Conservation (phyloP, 2,888 invertebrate species). For the Xestobium rufovillosum region DNA sequence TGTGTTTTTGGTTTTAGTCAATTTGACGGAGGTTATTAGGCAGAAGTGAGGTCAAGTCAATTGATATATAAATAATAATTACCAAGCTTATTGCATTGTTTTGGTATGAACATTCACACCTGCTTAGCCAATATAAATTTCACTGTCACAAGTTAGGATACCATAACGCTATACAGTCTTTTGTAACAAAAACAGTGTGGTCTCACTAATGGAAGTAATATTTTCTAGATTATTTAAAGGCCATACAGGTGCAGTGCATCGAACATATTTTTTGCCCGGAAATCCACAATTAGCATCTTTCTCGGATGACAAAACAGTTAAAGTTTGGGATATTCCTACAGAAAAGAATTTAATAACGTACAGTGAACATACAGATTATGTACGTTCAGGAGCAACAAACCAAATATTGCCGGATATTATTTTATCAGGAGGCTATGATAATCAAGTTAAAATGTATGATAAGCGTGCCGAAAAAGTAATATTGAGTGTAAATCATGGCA, state of each 20-base stretch:
- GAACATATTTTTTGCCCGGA: constrained; percentile 73
- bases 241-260: constrained; percentile 71
- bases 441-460: constrained; percentile 82
- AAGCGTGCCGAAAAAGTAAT: constrained; percentile 63
- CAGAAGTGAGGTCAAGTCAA: too few relatives aligned
- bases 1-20: too few relatives aligned
- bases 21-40: too few relatives aligned
- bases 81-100: too few relatives aligned
- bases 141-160: too few relatives aligned
- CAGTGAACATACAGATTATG: constrained; percentile 69
- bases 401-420: constrained; percentile 68
- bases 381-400: constrained; percentile 76
- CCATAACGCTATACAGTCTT: too few relatives aligned
- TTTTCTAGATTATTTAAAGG: constrained; percentile 70
- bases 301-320: constrained; percentile 82
- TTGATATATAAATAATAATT: too few relatives aligned
- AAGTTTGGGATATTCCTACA: constrained; percentile 86
- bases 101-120: too few relatives aligned
- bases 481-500: constrained; percentile 74
- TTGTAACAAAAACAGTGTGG: too few relatives aligned
- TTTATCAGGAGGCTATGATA: constrained; percentile 85
- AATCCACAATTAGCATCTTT: constrained; percentile 76
- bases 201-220: too few relatives aligned
- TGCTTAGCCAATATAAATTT: too few relatives aligned
- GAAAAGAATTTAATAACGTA: constrained; percentile 64